A percentile compares a stretch with the other conserved stretches of the same genome.
These are phyloP conservation scores for Eretmocerus hayati DNA, from an alignment of 2,888 invertebrate species.

Conservation along the genomic window DNA sequence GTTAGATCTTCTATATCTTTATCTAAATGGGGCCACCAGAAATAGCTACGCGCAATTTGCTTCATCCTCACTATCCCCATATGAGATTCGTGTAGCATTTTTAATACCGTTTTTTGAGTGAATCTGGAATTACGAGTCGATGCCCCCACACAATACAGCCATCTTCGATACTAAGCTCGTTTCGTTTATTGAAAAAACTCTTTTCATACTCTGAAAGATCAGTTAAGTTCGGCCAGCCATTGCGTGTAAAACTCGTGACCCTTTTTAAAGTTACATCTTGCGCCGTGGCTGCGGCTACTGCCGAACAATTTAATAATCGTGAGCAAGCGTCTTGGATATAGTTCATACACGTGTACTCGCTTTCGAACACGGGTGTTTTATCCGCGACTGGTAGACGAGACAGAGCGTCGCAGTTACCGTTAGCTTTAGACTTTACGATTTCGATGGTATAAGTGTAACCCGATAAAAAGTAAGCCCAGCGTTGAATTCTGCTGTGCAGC, in stretches of 20 bases:
- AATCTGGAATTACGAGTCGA: constrained; percentile 11
- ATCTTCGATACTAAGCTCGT: neutral
- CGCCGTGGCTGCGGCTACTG: constrained; percentile 1
- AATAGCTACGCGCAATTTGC: constrained; percentile 12
- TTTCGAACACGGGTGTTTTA: constrained; percentile 12
- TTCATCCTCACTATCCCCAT: constrained; percentile 14
- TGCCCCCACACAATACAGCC: constrained; percentile 8
- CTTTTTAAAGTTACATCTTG: constrained; percentile 12
- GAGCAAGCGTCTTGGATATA: constrained; percentile 8
- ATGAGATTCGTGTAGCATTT: constrained; percentile 12
- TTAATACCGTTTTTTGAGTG: constrained; percentile 3
- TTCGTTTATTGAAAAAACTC: neutral
- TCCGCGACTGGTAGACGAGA: constrained; percentile 11
- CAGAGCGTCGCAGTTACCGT: constrained; percentile 19
- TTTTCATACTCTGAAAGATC: neutral
- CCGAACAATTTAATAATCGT: constrained; percentile 3
- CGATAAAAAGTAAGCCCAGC: constrained; percentile 20
- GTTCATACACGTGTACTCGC: constrained; percentile 10
- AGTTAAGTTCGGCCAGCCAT: neutral
- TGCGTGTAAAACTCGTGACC: neutral
- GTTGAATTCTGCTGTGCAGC: constrained; percentile 9
- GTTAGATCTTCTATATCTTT: constrained; percentile 10
- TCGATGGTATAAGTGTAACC: constrained; percentile 16
- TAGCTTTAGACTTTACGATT: constrained; percentile 10
- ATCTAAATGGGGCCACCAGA: constrained; percentile 20